phyloP scores from a whole-genome alignment of 2,888 invertebrate species.

The Folsomia candida region DNA sequence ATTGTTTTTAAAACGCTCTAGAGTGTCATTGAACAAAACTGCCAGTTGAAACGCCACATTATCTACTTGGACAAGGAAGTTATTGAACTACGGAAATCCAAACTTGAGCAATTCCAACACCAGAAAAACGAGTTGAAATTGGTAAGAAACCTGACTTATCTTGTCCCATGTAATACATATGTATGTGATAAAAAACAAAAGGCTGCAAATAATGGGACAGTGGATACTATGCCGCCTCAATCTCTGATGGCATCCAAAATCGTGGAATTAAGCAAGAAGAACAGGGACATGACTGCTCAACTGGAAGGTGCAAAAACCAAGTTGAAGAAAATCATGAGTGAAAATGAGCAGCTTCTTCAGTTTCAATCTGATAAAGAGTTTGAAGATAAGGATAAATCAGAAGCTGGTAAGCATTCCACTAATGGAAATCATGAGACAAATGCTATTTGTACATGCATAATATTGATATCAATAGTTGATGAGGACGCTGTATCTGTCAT shows the following conservation, averaged over 20 bases:
- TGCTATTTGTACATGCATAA: background rate
- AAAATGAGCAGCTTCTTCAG: constrained; percentile 59
- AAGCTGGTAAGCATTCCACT: background rate
- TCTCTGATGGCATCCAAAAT: constrained; percentile 59
- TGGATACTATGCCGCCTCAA: background rate
- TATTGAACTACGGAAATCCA: constrained; percentile 28
- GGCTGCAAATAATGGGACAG: background rate
- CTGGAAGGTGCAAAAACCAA: constrained; percentile 58
- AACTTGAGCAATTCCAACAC: constrained; percentile 25
- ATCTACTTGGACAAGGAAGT: constrained; percentile 37
- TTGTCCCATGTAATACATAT: too few relatives aligned
- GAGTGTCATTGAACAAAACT: constrained; percentile 43
- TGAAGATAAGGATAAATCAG: constrained; percentile 16
- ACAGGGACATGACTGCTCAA: constrained; percentile 60
- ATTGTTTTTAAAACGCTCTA: too few relatives aligned
- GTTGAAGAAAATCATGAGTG: constrained; percentile 60
- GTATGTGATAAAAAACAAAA: too few relatives aligned
- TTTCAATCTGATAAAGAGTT: constrained; percentile 25
- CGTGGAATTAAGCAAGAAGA: constrained; percentile 66
- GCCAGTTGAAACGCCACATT: constrained; percentile 38
- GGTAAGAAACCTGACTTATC: too few relatives aligned
- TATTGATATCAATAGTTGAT: background rate
- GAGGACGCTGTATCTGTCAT: background rate
- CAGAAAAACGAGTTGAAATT: background rate
- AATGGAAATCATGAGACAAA: background rate